Base-by-base conservation (phyloP, 2,797 vertebrate species). In the Smutsia temminckii region DNA sequence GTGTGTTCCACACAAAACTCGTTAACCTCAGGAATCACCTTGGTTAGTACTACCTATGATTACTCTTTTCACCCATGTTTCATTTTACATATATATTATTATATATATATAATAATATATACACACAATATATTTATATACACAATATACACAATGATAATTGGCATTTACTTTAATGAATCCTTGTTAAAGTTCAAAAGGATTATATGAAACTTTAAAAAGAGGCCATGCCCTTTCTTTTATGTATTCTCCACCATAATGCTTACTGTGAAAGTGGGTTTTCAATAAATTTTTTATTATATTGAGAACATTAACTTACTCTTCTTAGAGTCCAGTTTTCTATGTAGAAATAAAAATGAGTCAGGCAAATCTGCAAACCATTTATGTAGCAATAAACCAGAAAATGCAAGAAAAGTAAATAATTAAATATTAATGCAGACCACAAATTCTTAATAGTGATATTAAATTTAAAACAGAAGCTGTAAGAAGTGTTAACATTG, bases 361-460 rank as follows among this genome's bases (percentile, higher is more conserved):
- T 27, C 17, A 93, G 21, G 7, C 20, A 96, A 91, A 78, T 40
- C 74, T 96, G 57, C 17, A 75, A 90, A 63, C 1, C 85, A 92
- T 69, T 92, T 94, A 88, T 79, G 42, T 75, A 63, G 20, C 59
- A 85, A 84, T 85, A 80, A 94, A 96, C 81, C 4, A 89, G 77
- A 91, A 96, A 95, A 90, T 85, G 25, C 46, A 96, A 90, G 78
- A 87, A 94, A 95, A 91, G 42, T 85, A 80, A 93, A 93, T 87
- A 55, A 93, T 96, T 79, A 93, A 90, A 80, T 92, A 96, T 95
- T 96, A 68, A 95, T 91, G 20, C 18, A 74, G 25, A 61, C 0
- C 25, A 94, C 27, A 88, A 11, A 90, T 79, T 93, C 14, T 96
- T 79, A 96, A 85, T 42, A 87, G 32, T 90, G 69, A 90, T 81